A percentile compares a stretch with the other conserved stretches of the same genome.
Evolutionary conservation across 2,888 invertebrate genomes (phyloP).

Genomic region (Neoscelio sp.): DNA sequence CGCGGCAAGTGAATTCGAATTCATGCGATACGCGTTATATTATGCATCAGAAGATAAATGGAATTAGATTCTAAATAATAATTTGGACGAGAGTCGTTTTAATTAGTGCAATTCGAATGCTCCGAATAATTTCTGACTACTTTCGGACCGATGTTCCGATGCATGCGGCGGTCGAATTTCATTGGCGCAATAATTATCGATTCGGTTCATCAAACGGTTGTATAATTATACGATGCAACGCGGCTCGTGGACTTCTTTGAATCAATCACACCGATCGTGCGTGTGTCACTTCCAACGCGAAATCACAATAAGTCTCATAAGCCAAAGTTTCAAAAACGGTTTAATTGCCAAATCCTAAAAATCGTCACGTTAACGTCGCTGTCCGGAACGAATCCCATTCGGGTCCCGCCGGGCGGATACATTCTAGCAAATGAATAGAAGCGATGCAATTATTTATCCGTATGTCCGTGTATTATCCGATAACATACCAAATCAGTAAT

Average conservation of each 20-base stretch:
- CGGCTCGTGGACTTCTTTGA: constrained; percentile 40
- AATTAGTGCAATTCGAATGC: constrained; percentile 7
- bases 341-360: constrained; percentile 80
- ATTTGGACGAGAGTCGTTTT: constrained; percentile 17
- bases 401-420: constrained; percentile 75
- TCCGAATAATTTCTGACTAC: constrained; percentile 11
- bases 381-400: constrained; percentile 57
- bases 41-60: constrained; percentile 21
- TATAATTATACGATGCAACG: constrained; percentile 44
- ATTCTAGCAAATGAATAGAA: constrained; percentile 68
- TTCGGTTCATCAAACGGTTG: constrained; percentile 18
- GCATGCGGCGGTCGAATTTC: constrained; percentile 15
- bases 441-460: constrained; percentile 70
- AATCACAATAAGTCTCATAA: constrained; percentile 51
- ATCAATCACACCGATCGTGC: constrained; percentile 14
- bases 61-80: constrained; percentile 30
- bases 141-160: constrained; percentile 9
- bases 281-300: constrained; percentile 13
- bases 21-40: constrained; percentile 5
- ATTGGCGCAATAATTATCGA: constrained; percentile 31
- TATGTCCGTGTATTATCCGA: background rate
- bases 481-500: constrained; percentile 13
- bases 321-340: constrained; percentile 70
- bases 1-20: constrained; percentile 23
- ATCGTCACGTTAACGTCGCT: constrained; percentile 76